Conservation (phyloP, 2,113 vertebrate genomes). For the Gavia stellata region DNA sequence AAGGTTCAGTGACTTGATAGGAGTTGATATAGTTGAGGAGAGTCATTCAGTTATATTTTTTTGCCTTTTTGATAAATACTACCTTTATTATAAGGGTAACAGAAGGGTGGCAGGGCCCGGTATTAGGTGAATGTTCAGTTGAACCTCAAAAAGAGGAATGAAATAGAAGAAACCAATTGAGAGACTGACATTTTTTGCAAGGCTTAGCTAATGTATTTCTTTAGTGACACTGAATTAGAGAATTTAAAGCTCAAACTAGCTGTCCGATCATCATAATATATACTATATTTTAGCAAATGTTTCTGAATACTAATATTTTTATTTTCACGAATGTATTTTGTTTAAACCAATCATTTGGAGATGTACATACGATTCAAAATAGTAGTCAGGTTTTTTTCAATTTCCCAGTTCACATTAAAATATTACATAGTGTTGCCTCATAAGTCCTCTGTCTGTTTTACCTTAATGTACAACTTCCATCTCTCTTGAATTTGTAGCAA, state of each 20-base stretch:
- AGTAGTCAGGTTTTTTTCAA: background rate
- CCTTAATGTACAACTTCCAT: background rate
- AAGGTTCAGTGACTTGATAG: background rate
- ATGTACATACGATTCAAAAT: background rate
- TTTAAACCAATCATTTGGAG: background rate
- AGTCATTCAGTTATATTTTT: background rate
- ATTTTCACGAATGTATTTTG: background rate
- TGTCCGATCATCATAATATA: background rate
- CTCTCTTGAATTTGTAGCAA: background rate
- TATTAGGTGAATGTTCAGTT: background rate
- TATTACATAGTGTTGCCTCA: background rate
- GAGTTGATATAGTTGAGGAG: background rate
- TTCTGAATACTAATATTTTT: background rate
- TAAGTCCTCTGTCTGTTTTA: background rate
- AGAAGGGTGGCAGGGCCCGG: background rate
- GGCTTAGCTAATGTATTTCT: background rate
- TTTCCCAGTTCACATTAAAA: background rate
- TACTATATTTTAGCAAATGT: background rate
- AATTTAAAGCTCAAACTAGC: background rate
- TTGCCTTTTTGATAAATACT: background rate
- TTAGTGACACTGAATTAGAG: background rate
- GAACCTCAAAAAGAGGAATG: background rate
- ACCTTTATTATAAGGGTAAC: background rate
- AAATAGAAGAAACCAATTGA: background rate
- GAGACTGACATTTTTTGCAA: background rate